A percentile compares a stretch with the other conserved stretches of the same genome.
Conservation (phyloP, 1,140 invertebrate genomes). For the Carposina sasakii region DNA sequence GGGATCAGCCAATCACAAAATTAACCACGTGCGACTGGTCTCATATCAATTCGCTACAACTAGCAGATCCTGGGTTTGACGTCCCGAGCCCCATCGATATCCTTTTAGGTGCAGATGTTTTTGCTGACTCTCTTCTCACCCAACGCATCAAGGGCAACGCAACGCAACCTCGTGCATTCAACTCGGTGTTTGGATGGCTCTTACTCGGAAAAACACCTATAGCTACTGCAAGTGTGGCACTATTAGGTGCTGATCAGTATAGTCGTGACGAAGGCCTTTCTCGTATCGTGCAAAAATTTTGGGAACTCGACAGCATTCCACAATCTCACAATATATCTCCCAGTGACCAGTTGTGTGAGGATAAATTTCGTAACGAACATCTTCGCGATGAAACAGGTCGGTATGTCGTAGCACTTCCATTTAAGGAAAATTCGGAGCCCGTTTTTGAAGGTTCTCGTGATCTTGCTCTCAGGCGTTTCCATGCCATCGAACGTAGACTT, state of each 20-base stretch:
- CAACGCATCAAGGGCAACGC: too few species aligned
- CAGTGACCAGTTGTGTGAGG: conserved; percentile 15
- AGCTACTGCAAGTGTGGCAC: too few species aligned
- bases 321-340: background rate
- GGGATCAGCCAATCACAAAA: conserved; percentile 21
- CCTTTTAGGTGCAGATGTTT: conserved; percentile 19
- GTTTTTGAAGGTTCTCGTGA: conserved; percentile 20
- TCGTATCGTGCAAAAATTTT: conserved; percentile 17
- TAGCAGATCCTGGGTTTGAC: conserved; percentile 22
- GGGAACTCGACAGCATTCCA: conserved; percentile 14
- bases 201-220: too few species aligned
- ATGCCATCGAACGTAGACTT: conserved; percentile 17
- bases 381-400: conserved; percentile 11
- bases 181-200: too few species aligned
- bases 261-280: too few species aligned
- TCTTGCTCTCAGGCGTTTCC: conserved; percentile 20
- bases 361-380: conserved; percentile 1
- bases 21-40: conserved; percentile 16
- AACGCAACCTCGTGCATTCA: too few species aligned
- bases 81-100: conserved; percentile 20
- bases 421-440: conserved; percentile 15
- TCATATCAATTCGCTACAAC: conserved; percentile 13
- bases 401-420: conserved; percentile 17
- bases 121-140: conserved; percentile 8
- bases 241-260: too few species aligned